Percentiles rank a stretch among this genome's conserved stretches.
phyloP scores from a whole-genome alignment of 2,797 vertebrate species.

The Protonibea diacanthus region DNA sequence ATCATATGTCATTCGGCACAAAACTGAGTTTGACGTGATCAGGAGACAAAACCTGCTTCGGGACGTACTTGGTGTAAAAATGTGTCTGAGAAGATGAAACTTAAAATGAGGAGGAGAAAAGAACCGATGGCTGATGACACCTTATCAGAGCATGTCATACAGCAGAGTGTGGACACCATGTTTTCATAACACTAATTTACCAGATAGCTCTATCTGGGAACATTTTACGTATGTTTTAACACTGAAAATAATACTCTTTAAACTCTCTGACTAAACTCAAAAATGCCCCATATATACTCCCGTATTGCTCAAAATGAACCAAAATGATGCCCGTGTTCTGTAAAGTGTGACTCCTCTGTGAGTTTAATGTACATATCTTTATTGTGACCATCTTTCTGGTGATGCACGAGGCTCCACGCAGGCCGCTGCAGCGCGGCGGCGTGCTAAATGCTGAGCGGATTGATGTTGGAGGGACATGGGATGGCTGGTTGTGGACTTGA shows the following conservation, averaged over 20 bases:
- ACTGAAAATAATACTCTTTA: neutral
- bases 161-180: too few species aligned
- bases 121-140: constrained; percentile 7
- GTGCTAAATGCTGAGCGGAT: constrained; percentile 51
- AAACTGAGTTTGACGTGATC: neutral
- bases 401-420: constrained; percentile 38
- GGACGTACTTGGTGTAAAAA: neutral
- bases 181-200: neutral
- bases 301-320: neutral
- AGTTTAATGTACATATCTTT: neutral
- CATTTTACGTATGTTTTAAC: neutral
- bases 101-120: constrained; percentile 2
- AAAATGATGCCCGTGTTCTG: constrained; percentile 11
- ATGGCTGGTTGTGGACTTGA: constrained; percentile 65
- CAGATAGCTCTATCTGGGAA: neutral
- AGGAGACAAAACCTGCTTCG: constrained; percentile 5
- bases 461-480: constrained; percentile 64
- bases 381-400: constrained; percentile 10
- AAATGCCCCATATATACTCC: neutral
- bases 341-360: neutral
- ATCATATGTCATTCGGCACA: neutral
- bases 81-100: constrained; percentile 22
- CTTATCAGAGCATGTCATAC: constrained; percentile 3
- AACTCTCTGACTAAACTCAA: neutral
- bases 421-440: constrained; percentile 29